Evolutionary conservation across 2,113 vertebrate species (phyloP), one percentile per base, ranked within the genome.

Genomic region (Esox niger): DNA sequence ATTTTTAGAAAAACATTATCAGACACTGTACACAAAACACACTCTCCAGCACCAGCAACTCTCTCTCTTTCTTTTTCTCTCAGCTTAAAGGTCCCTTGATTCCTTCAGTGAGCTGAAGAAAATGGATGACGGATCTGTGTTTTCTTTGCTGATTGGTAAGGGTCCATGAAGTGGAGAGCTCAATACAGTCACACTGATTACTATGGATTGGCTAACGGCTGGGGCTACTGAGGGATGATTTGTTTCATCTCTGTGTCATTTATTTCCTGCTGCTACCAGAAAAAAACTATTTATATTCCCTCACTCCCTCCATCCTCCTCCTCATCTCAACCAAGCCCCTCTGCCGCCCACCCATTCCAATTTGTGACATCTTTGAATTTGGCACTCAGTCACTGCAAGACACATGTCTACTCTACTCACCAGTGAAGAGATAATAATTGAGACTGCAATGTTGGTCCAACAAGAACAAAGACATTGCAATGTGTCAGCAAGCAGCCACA

Each of bases 161-260:
- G 78, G 70, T 82, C 80, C 77, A 69, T 88, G 82, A 86, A 86
- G 86, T 82, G 32, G 80, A 79, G 84, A 86, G 83, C 82, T 88
- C 83, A 83, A 83, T 88, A 80, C 80, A 76, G 84, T 82, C 75
- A 69, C 80, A 74, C 84, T 91, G 88, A 92, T 92, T 86, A 86
- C 86, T 87, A 88, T 89, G 81, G 88, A 90, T 88, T 81, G 80
- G 79, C 77, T 79, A 81, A 83, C 71, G 68, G 74, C 74, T 8
- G 20, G 43, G 78, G 72, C 82, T 80, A 86, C 85, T 84, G 79
- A 78, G 75, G 85, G 79, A 84, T 90, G 87, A 91, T 91, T 90
- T 89, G 86, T 88, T 90, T 87, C 79, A 89, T 89, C 86, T 85
- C 73, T 74, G 73, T 82, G 83, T 79, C 88, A 86, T 90, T 89